Base-by-base conservation (phyloP, 2,888 invertebrate species). In the Desoria tigrina region DNA sequence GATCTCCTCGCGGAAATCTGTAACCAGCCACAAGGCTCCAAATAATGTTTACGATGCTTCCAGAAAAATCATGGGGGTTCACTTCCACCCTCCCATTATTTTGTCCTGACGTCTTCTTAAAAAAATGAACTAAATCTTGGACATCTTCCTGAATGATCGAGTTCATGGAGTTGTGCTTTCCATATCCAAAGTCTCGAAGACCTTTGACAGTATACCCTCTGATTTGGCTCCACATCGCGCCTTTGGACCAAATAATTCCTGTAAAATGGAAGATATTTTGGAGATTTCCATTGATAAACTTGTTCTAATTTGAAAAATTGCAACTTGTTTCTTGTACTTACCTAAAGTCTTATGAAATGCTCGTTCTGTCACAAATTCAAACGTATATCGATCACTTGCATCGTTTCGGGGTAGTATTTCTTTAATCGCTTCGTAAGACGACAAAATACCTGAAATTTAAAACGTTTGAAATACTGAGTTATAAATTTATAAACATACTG, bases 201-300 rank as follows among this genome's bases (percentile, higher is more conserved):
- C 18, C 37, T 21, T 42, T 58, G n/a, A 18, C 18, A 3, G 58
- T 58, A 21, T n/a, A 58, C 14, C 18, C 4, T 42, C 58, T 42
- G 3, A 45, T 23, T 4, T 45, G 18, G 14, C 28, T 42, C 58
- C 58, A 58, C 45, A 27, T 24, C 24, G 18, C 24, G 4, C 58
- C 58, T 4, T 37, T 23, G 11, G 42, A n/a, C 57, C 57, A 57
- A 57, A 57, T 57, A 4, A 57, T 42, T 55, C 55, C 55, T 55
- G 18, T 4, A 7, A 23, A 23, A 9, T 7, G 21, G 9, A 11
- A n/a, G n/a, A n/a, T n/a, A n/a, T n/a, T 14, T 9, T 14, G 23
- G 4, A 49, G 9, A 49, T 49, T 11, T 18, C 7, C 7, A 7
- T 18, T 11, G 11, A 18, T 49, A 23, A 7, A 49, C 49, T 7